Percentiles rank a stretch among this genome's conserved stretches.
phyloP scores from a whole-genome alignment of 2,888 invertebrate species.

The Agonopterix heracliana region DNA sequence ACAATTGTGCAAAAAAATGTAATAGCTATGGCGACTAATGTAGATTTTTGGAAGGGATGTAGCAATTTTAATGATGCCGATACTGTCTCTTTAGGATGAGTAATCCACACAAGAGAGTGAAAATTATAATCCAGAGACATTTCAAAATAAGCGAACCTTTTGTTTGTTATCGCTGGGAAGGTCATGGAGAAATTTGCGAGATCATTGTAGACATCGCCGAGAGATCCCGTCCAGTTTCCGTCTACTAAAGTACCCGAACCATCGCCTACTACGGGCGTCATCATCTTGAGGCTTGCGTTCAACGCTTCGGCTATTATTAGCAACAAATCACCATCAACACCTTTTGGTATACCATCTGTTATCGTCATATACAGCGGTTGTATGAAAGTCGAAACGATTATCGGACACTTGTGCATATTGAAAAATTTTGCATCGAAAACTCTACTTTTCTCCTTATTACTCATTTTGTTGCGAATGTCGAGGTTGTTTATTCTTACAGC shows the following conservation, averaged over 20 bases:
- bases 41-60: slow-evolving; percentile 37
- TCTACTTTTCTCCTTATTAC: slow-evolving; percentile 32
- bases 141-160: slow-evolving; percentile 43
- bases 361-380: slow-evolving; percentile 51
- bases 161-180: slow-evolving; percentile 42
- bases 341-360: slow-evolving; percentile 30
- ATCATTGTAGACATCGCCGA: slow-evolving; percentile 47
- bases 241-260: slow-evolving; percentile 49
- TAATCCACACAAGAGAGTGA: slow-evolving; percentile 42
- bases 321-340: slow-evolving; percentile 52
- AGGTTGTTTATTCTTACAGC: slow-evolving; percentile 31
- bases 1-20: slow-evolving; percentile 39
- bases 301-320: slow-evolving; percentile 36
- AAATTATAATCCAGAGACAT: slow-evolving; percentile 41
- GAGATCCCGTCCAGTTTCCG: slow-evolving; percentile 55
- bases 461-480: slow-evolving; percentile 22
- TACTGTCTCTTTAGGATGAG: slow-evolving; percentile 36
- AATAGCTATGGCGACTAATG: slow-evolving; percentile 33
- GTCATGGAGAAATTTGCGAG: slow-evolving; percentile 60
- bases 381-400: slow-evolving; percentile 48
- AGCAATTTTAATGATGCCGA: slow-evolving; percentile 49
- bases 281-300: slow-evolving; percentile 42
- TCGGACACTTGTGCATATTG: slow-evolving; percentile 43
- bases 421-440: neutral
- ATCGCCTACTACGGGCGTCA: slow-evolving; percentile 38